Conservation (phyloP, 1,140 invertebrate species). For the Seison nebaliae region DNA sequence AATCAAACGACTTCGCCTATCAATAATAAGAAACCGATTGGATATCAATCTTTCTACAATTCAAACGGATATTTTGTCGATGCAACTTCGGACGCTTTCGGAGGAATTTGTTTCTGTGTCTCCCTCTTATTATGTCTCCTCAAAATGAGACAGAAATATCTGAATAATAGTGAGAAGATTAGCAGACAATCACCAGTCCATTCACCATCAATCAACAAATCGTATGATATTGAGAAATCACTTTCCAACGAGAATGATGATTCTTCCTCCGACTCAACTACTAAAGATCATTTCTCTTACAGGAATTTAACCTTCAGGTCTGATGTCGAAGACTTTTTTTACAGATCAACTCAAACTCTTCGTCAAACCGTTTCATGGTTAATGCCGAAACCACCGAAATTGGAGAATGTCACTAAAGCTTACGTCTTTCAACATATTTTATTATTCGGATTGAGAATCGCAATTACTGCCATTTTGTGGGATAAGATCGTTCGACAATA, state of each 20-base stretch:
- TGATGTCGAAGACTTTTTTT: too few relatives aligned
- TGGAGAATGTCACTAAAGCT: conserved; percentile 1
- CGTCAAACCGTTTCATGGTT: background rate
- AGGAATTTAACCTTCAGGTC: background rate
- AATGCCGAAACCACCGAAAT: background rate
- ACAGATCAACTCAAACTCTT: background rate
- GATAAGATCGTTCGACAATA: conserved; percentile 5
- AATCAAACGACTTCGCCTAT: too few relatives aligned
- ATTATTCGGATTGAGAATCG: conserved; percentile 2
- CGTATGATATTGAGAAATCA: background rate
- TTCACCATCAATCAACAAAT: background rate
- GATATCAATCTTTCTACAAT: conserved; percentile 18
- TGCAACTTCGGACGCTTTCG: conserved; percentile 17
- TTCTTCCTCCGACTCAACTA: background rate
- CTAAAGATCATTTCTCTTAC: conserved; percentile 2
- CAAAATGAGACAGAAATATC: conserved; percentile 3
- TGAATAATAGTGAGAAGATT: background rate
- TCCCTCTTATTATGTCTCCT: conserved; percentile 6
- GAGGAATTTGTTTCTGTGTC: conserved; percentile 16
- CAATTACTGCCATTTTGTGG: conserved; percentile 10
- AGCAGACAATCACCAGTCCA: background rate
- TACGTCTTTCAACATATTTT: background rate
- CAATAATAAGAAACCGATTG: too few relatives aligned
- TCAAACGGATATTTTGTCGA: conserved; percentile 22
- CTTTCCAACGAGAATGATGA: background rate